Conservation (phyloP, 2,797 vertebrate genomes). For the Trichosurus vulpecula region DNA sequence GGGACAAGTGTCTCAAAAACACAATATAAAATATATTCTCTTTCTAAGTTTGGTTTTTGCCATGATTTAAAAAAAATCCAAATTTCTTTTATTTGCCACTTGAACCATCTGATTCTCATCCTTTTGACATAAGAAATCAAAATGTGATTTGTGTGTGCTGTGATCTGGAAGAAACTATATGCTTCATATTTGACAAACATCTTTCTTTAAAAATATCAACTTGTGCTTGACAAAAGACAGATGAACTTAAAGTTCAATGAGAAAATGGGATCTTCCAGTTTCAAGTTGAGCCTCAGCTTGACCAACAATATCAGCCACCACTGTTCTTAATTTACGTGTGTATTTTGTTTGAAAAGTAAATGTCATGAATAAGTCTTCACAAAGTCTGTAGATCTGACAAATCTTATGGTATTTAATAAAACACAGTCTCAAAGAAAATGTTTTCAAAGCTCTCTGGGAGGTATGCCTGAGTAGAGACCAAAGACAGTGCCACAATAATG, state of each 20-base stretch:
- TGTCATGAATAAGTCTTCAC: constrained; percentile 1
- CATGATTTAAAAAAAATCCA: not conserved
- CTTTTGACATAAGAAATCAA: not conserved
- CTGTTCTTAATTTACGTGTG: not conserved
- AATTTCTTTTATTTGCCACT: not conserved
- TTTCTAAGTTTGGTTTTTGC: not conserved
- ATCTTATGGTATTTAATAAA: not conserved
- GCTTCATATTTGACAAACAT: not conserved
- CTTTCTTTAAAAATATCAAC: not conserved
- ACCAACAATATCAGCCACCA: not conserved
- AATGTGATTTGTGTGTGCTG: not conserved
- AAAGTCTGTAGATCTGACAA: constrained; percentile 14
- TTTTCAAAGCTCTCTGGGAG: not conserved
- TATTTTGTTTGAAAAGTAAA: not conserved
- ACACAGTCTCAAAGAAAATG: constrained; percentile 12
- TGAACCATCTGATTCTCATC: not conserved
- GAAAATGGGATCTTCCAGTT: not conserved
- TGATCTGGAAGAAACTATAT: not conserved
- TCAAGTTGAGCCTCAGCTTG: not conserved
- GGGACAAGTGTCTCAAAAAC: not conserved
- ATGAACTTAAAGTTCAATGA: not conserved
- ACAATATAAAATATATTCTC: not conserved
- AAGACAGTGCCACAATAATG: not conserved
- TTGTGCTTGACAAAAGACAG: not conserved
- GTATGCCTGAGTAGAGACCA: not conserved